phyloP scores from a whole-genome alignment of 2,797 vertebrate genomes.

The Manis pentadactyla region DNA sequence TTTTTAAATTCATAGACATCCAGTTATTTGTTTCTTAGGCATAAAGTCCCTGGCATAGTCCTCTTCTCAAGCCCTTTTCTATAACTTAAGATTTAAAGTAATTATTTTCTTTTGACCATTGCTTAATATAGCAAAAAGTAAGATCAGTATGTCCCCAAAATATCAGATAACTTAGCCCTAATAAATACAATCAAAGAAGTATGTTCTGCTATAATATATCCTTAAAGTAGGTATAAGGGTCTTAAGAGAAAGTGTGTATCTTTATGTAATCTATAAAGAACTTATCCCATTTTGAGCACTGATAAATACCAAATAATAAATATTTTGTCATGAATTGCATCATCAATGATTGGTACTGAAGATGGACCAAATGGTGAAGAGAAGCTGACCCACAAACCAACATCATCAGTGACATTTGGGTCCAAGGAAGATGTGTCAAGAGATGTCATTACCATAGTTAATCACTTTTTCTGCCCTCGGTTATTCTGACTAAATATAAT shows the following conservation, averaged over 20 bases:
- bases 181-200: conserved; percentile 34
- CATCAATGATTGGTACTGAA: not conserved
- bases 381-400: not conserved
- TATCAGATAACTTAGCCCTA: not conserved
- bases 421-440: not conserved
- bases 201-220: not conserved
- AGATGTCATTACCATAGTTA: not conserved
- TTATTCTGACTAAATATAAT: not conserved
- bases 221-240: not conserved
- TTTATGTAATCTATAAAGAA: not conserved
- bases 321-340: not conserved
- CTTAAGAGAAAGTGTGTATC: not conserved
- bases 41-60: not conserved
- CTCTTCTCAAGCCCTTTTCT: conserved; percentile 34
- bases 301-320: conserved; percentile 19
- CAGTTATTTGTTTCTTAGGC: not conserved
- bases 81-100: conserved; percentile 5
- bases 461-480: not conserved
- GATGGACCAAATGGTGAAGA: not conserved
- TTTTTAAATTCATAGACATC: not conserved
- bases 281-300: not conserved
- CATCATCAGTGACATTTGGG: not conserved
- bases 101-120: not conserved
- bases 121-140: conserved; percentile 14
- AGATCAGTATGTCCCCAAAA: not conserved